These are phyloP conservation scores for Hedychridium roseum DNA, from an alignment of 2,888 invertebrate species.

Conservation along the genomic window DNA sequence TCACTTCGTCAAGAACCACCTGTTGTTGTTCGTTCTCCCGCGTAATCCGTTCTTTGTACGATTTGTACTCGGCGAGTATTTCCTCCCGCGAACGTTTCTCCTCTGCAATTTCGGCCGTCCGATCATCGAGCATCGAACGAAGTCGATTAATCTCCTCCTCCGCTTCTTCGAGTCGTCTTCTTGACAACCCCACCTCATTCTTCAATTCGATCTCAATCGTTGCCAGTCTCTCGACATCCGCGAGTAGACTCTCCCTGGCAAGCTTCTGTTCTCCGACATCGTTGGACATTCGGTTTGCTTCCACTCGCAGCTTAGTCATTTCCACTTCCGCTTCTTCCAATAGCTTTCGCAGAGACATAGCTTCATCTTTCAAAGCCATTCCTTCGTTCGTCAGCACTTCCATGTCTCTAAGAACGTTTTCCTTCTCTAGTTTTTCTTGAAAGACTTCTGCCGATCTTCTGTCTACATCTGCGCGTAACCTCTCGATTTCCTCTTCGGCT, in stretches of 20 bases:
- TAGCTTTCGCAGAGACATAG: no score
- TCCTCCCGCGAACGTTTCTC: conserved; percentile 28
- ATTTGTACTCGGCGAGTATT: conserved; percentile 30
- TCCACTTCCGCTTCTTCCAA: no score
- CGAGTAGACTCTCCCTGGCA: no score
- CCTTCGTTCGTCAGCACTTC: no score
- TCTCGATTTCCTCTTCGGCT: conserved; percentile 37
- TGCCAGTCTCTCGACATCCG: conserved; percentile 27
- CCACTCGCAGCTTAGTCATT: no score
- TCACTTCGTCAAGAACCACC: conserved; percentile 49
- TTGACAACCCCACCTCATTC: conserved; percentile 30
- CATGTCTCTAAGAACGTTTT: no score
- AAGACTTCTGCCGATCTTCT: conserved; percentile 6
- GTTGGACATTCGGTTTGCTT: no score
- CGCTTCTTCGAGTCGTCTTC: conserved; percentile 36
- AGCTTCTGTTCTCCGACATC: no score
- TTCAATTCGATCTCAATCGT: conserved; percentile 30
- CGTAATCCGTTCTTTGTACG: conserved; percentile 19
- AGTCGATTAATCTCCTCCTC: conserved; percentile 35
- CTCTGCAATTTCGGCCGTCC: conserved; percentile 4
- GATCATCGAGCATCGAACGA: conserved; percentile 11
- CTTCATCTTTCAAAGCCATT: no score
- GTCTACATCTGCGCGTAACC: conserved; percentile 18
- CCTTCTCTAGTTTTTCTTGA: conserved; percentile 26
- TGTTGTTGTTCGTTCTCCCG: conserved; percentile 39